Percentiles rank a stretch among this genome's conserved stretches.
phyloP scores from a whole-genome alignment of 2,113 vertebrate genomes.

The Strix uralensis region DNA sequence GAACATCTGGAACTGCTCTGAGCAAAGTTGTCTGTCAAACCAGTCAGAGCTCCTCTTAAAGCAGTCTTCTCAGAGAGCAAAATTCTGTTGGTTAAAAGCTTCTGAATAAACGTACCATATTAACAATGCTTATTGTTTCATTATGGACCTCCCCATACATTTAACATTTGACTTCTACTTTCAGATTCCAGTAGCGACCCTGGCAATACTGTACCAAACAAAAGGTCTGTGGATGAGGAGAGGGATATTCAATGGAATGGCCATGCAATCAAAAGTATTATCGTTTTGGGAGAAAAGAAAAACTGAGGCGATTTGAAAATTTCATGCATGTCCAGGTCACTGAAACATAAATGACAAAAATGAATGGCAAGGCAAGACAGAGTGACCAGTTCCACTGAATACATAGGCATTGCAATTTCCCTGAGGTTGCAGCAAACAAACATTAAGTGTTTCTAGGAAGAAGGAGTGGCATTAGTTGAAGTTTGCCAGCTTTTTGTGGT shows the following conservation, averaged over 20 bases:
- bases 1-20: background rate
- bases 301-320: constrained; percentile 65
- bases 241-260: constrained; percentile 80
- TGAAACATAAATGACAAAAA: constrained; percentile 80
- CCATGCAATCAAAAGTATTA: constrained; percentile 78
- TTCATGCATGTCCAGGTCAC: constrained; percentile 76
- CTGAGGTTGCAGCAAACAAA: constrained; percentile 85
- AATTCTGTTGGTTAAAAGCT: background rate
- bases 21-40: background rate
- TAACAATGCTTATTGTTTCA: background rate
- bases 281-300: constrained; percentile 46
- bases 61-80: background rate
- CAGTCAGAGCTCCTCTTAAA: background rate
- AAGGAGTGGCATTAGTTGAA: background rate
- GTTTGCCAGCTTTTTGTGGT: background rate
- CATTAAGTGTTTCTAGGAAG: constrained; percentile 26
- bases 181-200: background rate
- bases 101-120: background rate
- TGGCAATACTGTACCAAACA: background rate
- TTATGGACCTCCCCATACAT: background rate
- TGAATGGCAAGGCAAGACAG: constrained; percentile 74
- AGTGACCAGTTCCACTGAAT: constrained; percentile 80
- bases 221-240: constrained; percentile 67
- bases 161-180: background rate
- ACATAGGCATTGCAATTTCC: constrained; percentile 78